These are phyloP conservation scores for Subacronicta megacephala DNA, from an alignment of 2,888 invertebrate species.

Conservation along the genomic window DNA sequence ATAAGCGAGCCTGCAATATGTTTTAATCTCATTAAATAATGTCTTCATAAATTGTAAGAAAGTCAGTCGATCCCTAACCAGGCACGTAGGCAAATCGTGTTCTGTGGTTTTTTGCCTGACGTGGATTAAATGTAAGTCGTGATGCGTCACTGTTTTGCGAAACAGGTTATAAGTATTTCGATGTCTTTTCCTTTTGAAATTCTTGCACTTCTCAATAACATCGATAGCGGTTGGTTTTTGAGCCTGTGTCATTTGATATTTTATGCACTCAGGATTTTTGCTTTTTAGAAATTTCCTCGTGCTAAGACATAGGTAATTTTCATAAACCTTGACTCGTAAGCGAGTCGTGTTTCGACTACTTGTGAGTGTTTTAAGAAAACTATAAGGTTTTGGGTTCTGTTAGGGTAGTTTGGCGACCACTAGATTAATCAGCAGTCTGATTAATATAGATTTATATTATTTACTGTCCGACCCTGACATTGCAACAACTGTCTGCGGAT, in stretches of 20 bases:
- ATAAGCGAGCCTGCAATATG: too few species aligned
- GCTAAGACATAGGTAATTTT: constrained; percentile 15
- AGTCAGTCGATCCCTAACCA: constrained; percentile 30
- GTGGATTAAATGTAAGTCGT: constrained; percentile 48
- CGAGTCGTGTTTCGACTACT: constrained; percentile 26
- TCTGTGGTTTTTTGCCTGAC: constrained; percentile 54
- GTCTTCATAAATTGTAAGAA: constrained; percentile 33
- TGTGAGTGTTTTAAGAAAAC: neutral
- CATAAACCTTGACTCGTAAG: constrained; percentile 17
- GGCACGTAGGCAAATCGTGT: constrained; percentile 46
- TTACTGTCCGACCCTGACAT: constrained; percentile 75
- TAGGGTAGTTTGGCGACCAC: too few species aligned
- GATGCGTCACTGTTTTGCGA: constrained; percentile 49
- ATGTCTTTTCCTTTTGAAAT: constrained; percentile 23
- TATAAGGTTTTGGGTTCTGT: too few species aligned
- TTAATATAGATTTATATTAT: constrained; percentile 37
- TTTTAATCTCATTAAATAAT: too few species aligned
- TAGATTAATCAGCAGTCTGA: too few species aligned
- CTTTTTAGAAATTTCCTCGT: neutral
- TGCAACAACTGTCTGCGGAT: constrained; percentile 77
- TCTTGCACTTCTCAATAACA: neutral
- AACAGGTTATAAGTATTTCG: constrained; percentile 21
- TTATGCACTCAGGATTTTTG: neutral
- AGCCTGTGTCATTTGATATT: too few species aligned
- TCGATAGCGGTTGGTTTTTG: too few species aligned